A percentile compares a stretch with the other conserved stretches of the same genome.
phyloP scores from a whole-genome alignment of 2,113 vertebrate species.

The Mohoua ochrocephala region DNA sequence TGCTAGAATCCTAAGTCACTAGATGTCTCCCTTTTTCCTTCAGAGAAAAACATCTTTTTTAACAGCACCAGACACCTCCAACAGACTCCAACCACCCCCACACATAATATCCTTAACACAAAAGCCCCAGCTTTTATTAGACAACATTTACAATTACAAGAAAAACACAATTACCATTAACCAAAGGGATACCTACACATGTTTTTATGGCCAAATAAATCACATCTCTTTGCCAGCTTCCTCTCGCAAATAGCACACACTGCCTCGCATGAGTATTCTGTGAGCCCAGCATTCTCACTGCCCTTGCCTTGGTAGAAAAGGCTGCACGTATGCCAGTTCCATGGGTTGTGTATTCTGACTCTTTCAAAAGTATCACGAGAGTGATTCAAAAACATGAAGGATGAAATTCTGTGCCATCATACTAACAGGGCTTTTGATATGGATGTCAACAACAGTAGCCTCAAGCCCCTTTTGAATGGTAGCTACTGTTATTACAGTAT shows the following conservation, averaged over 20 bases:
- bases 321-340: background rate
- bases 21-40: constrained; percentile 55
- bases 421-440: background rate
- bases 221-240: background rate
- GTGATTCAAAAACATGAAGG: background rate
- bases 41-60: background rate
- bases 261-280: background rate
- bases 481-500: background rate
- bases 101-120: background rate
- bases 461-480: background rate
- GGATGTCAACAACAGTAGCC: background rate
- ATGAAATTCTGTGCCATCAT: background rate
- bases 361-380: background rate
- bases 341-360: background rate
- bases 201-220: background rate
- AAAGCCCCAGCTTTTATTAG: constrained; percentile 20
- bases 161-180: constrained; percentile 26
- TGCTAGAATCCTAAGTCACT: constrained; percentile 18
- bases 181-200: background rate
- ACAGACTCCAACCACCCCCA: background rate
- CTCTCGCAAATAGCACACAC: background rate
- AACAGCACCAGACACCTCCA: background rate
- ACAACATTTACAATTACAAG: background rate
- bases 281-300: background rate
- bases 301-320: background rate